phyloP scores from a whole-genome alignment of 2,113 vertebrate species.

The Ceuthmochares aereus region DNA sequence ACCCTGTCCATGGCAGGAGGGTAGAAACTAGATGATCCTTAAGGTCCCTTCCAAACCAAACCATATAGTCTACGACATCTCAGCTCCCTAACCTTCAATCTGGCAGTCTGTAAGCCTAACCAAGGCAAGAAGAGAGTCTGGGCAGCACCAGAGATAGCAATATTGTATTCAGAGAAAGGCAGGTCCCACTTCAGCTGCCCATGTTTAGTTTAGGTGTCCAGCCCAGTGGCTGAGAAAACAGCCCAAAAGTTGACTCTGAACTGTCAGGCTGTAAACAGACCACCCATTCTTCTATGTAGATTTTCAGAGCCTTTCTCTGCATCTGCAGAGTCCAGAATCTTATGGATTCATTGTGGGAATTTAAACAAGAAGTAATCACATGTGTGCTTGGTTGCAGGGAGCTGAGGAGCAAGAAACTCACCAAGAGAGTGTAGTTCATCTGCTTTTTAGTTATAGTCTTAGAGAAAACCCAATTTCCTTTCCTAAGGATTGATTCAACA shows the following conservation, averaged over 20 bases:
- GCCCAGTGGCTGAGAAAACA: background rate
- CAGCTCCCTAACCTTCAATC: background rate
- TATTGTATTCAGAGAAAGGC: background rate
- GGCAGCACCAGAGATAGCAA: rapidly evolving
- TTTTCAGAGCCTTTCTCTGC: background rate
- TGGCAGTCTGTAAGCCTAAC: background rate
- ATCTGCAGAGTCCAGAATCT: background rate
- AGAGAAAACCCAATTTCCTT: background rate
- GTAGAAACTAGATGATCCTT: too few relatives aligned
- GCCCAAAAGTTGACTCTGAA: background rate
- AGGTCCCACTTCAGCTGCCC: background rate
- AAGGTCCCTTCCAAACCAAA: too few relatives aligned
- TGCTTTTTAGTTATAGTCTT: background rate
- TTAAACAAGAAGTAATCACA: background rate
- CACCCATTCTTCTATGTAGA: rapidly evolving
- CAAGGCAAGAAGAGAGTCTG: background rate
- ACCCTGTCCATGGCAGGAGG: too few relatives aligned
- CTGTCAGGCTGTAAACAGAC: background rate
- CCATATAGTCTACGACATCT: background rate
- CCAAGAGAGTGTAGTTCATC: background rate
- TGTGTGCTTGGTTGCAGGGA: background rate
- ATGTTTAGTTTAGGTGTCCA: background rate
- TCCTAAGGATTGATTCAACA: background rate
- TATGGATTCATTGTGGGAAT: rapidly evolving
- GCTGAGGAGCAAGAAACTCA: background rate